Base-by-base conservation (phyloP, 2,797 vertebrate genomes). In the Pelodytes ibericus region DNA sequence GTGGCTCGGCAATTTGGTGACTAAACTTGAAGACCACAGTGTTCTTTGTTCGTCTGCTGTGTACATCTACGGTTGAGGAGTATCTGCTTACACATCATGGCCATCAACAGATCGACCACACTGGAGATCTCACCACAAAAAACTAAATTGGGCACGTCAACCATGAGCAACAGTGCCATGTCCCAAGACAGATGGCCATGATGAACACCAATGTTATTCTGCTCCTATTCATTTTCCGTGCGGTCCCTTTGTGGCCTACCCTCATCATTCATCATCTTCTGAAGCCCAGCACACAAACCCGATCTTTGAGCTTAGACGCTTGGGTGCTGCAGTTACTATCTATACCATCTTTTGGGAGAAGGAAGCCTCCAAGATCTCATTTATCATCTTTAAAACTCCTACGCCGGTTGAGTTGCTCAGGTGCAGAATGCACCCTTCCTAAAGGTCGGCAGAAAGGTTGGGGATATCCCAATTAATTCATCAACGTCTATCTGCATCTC, bases 181-280 rank as follows among this genome's bases (percentile, higher is more conserved):
- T 31, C 7, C 20, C 10, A 13, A 13, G 29, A 53, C 75, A 78
- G 70, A 79, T 79, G 76, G 69, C 16, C 22, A 60, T 51, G 39
- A 60, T 36, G 70, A 68, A 68, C 63, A 62, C 39, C 53, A 36
- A 30, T 41, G 30, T 68, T 57, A 79, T 79, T 68, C 66, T 53
- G 70, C 59, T 59, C 70, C 44, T 62, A 68, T 79, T 61, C 51
- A 73, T 72, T 67, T 56, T 68, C 27, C 58, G 20, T 26, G 20
- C 13, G 56, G 31, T 22, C 66, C 66, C 44, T 26, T 41, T 63
- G 25, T 22, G 25, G 18, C 44, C 11, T 27, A 27, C 74, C 53
- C 39, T 67, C 76, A 56, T 73, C 76, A 79, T 79, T 67, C 76
- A 79, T 79, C 76, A 79, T 79, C 57, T 62, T 16, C 16, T 68